phyloP scores from a whole-genome alignment of 2,113 vertebrate species.

The Parus major region DNA sequence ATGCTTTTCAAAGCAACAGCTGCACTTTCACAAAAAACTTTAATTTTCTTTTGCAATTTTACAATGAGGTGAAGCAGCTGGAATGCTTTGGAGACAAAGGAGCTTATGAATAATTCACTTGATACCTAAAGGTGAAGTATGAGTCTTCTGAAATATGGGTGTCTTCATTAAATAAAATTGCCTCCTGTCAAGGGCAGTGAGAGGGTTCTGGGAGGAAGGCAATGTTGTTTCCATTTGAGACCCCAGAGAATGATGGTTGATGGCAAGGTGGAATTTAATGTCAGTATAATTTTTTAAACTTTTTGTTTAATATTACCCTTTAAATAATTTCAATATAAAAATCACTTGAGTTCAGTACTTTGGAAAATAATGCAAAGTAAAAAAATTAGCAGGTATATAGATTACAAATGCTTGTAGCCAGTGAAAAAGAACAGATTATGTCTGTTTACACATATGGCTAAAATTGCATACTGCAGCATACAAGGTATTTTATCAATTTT shows the following conservation, averaged over 20 bases:
- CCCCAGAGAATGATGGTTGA: background rate
- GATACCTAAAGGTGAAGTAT: background rate
- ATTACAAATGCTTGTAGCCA: background rate
- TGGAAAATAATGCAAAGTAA: background rate
- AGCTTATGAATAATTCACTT: constrained; percentile 48
- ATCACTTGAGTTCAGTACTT: background rate
- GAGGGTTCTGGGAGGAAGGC: background rate
- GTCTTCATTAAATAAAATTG: constrained; percentile 42
- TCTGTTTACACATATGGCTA: background rate
- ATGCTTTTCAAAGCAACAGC: constrained; percentile 56
- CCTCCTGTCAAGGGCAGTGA: background rate
- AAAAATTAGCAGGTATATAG: background rate
- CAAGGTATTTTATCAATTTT: background rate
- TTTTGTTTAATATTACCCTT: background rate
- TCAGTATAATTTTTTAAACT: background rate
- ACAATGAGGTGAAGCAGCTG: constrained; percentile 10
- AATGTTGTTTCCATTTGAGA: background rate
- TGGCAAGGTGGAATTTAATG: background rate
- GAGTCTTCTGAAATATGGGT: background rate
- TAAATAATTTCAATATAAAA: background rate
- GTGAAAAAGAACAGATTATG: background rate
- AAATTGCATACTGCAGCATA: background rate
- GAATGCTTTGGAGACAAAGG: constrained; percentile 17
- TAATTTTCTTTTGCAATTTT: constrained; percentile 24
- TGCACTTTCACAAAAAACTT: constrained; percentile 44